A percentile compares a stretch with the other conserved stretches of the same genome.
Conservation (phyloP, 35 echinoderm and acorn worm genomes). For the Nesometra sesokonis region DNA sequence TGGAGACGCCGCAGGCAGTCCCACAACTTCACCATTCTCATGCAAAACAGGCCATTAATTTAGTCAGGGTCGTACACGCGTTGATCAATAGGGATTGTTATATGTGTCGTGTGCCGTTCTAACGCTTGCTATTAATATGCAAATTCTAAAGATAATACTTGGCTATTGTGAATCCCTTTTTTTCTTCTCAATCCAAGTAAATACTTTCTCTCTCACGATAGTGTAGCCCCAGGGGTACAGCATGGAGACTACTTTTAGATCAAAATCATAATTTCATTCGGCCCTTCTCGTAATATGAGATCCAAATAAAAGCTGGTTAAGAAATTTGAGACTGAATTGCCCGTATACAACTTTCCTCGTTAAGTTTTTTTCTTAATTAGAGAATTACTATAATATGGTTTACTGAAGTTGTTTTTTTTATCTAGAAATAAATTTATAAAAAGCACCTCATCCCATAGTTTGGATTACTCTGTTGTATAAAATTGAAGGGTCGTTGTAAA, state of each 20-base stretch:
- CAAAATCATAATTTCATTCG: neutral
- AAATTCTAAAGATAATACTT: neutral
- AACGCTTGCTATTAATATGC: neutral
- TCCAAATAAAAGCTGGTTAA: neutral
- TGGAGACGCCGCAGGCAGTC: neutral
- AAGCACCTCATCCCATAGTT: no score
- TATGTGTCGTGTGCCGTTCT: neutral
- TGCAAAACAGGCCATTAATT: neutral
- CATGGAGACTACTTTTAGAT: neutral
- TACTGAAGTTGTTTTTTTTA: no score
- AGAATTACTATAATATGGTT: neutral
- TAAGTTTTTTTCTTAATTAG: neutral
- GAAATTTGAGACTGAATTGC: neutral
- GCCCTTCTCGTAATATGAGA: neutral
- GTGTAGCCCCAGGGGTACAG: neutral
- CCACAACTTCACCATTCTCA: neutral
- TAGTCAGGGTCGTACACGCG: neutral
- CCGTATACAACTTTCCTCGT: neutral
- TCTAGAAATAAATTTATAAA: no score
- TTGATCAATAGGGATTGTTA: neutral
- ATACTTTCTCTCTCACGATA: neutral
- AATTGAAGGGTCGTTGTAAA: no score
- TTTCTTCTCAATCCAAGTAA: neutral
- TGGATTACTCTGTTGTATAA: no score
- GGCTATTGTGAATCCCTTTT: neutral